These are phyloP conservation scores for Monodelphis domestica DNA, from an alignment of 2,797 vertebrate genomes.

Conservation along the genomic window DNA sequence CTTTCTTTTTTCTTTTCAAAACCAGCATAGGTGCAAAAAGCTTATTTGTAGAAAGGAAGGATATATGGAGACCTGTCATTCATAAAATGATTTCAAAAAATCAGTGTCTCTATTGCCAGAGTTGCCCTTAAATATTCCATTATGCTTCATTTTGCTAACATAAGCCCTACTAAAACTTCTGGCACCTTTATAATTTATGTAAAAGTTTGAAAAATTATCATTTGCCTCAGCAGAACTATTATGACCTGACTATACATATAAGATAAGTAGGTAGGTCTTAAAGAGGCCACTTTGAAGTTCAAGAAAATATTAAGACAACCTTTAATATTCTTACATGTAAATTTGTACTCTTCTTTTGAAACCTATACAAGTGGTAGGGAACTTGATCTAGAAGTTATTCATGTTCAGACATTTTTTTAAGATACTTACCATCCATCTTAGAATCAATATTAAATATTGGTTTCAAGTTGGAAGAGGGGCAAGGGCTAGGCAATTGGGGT, in stretches of 20 bases:
- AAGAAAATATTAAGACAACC: constrained; percentile 28
- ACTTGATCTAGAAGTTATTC: constrained; percentile 57
- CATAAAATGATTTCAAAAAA: constrained; percentile 32
- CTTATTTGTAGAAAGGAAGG: constrained; percentile 56
- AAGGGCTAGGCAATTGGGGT: no score
- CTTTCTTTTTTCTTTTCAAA: constrained; percentile 43
- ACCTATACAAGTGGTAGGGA: constrained; percentile 57
- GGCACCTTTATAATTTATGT: constrained; percentile 25
- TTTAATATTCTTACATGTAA: constrained; percentile 59
- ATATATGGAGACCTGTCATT: constrained; percentile 28
- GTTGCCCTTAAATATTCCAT: constrained; percentile 31
- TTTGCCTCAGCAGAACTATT: constrained; percentile 48
- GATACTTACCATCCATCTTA: no score
- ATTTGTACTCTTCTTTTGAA: constrained; percentile 66
- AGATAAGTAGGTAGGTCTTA: constrained; percentile 63
- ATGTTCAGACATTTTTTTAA: no score
- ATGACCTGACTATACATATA: constrained; percentile 24
- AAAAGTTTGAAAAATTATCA: accelerated
- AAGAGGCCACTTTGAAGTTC: constrained; percentile 69
- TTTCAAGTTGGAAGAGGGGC: no score
- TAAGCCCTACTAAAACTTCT: constrained; percentile 23
- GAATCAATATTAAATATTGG: no score
- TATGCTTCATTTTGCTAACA: constrained; percentile 36
- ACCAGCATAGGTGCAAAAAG: constrained; percentile 54
- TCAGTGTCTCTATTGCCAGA: background rate